Evolutionary conservation across 2,113 vertebrate genomes (phyloP), one percentile per base, ranked within the genome.

Genomic region (Thunnus thynnus): DNA sequence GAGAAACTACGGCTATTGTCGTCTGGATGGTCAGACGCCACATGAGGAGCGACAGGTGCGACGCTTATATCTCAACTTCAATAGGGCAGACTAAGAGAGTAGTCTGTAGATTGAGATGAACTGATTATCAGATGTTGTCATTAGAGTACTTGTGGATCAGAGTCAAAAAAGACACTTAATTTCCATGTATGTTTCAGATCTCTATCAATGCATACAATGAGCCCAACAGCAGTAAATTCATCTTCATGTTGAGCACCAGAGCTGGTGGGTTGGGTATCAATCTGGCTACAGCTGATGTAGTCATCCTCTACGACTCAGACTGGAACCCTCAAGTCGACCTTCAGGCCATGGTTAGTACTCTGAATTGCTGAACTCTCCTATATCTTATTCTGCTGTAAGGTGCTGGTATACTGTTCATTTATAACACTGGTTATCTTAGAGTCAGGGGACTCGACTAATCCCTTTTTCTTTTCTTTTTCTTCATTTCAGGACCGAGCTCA

Each of bases 261-360:
- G 98, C 98, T 73, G 98, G 98, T 80, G 98, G 98, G 12, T 95
- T 99, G 76, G 98, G 98, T 69, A 99, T 99, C 91, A 99, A 99
- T 91, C 94, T 99, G 89, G 98, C 98, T 60, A 99, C 98, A 67
- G 98, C 98, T 13, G 98, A 99, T 82, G 98, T 99, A 1, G 98
- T 99, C 65, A 99, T 99, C 92, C 94, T 99, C 13, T 99, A 98
- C 51, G 98, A 99, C 93, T 99, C 98, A 6, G 98, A 99, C 93
- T 99, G 98, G 98, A 99, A 99, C 89, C 98, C 98, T 32, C 98
- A 99, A 94, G 98, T 99, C 13, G 98, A 99, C 90, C 97, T 99
- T 74, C 98, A 99, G 89, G 98, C 98, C 69, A 99, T 99, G 98
- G 98, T 99, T 84, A 82, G 95, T 87, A 2, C 57, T 51, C 12